Base-by-base conservation (phyloP, 2,113 vertebrate genomes). In the Archocentrus centrarchus region DNA sequence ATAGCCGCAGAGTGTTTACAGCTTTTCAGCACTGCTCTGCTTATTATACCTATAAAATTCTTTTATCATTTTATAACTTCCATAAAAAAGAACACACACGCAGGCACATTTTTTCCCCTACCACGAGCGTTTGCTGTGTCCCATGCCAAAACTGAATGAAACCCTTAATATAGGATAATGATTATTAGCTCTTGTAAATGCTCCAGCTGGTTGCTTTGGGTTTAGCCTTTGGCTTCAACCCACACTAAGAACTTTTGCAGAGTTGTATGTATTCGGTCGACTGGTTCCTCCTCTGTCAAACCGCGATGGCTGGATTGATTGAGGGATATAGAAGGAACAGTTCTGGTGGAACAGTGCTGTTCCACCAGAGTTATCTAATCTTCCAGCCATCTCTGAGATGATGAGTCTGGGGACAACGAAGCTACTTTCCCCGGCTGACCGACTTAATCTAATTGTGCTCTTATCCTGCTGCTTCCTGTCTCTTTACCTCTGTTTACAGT, bases 21-120 rank as follows among this genome's bases (percentile, higher is more conserved):
- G 89, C 88, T 81, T 86, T 85, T 83, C 78, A 80, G 41, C 68
- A 37, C 64, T 22, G 79, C 78, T 81, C 80, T 57, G 76, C 50
- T 86, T 77, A 88, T 85, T 89, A 50, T 80, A 66, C 77, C 88
- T 64, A 91, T 93, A 88, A 94, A 92, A 78, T 2, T n/a, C 53
- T 91, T 80, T 82, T 86, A 86, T 90, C 83, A 86, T 78, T 83
- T 89, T 85, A 91, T 66, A 55, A 55, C 30, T 11, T 76, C 81
- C 57, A 82, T 90, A 86, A 82, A 88, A 80, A 61, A 35, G 60
- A 59, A 88, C 24, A 83, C 89, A 89, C 77, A 86, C 86, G 84
- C 68, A 82, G n/a, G 44, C 32, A 39, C 79, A 20, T 17, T 27
- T 68, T 80, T 20, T 3, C 8, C n/a, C 7, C 11, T 35, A 13